phyloP scores from a whole-genome alignment of 2,797 vertebrate species.

The Crax fasciolata region DNA sequence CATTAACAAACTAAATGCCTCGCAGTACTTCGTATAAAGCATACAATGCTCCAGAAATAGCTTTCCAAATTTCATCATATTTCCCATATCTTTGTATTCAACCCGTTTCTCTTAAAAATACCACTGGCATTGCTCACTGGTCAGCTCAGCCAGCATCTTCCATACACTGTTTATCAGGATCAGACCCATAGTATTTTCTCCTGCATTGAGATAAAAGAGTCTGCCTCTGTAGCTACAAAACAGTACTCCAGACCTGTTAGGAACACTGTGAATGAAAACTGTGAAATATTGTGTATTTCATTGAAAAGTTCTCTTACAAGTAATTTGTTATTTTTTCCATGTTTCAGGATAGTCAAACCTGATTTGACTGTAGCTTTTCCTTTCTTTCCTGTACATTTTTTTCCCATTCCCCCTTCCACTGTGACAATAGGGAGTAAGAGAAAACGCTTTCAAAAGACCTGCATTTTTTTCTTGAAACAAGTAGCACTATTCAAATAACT shows the following conservation, averaged over 20 bases:
- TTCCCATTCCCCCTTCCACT: fast-evolving
- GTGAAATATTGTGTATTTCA: neutral
- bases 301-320: neutral
- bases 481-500: neutral
- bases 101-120: neutral
- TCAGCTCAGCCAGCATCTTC: neutral
- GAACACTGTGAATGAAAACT: neutral
- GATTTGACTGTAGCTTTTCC: neutral
- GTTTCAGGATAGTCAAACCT: neutral
- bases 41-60: neutral
- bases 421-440: neutral
- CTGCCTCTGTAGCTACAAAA: neutral
- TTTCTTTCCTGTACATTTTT: neutral
- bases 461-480: neutral
- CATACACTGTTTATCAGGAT: fast-evolving
- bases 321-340: neutral
- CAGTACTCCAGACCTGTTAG: neutral
- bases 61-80: fast-evolving
- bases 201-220: neutral
- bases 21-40: neutral
- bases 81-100: neutral
- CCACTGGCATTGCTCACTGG: neutral
- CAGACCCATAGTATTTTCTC: neutral
- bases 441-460: neutral
- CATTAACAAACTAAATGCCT: neutral